Conservation (phyloP, 2,888 invertebrate species). For the Acleris cristana region DNA sequence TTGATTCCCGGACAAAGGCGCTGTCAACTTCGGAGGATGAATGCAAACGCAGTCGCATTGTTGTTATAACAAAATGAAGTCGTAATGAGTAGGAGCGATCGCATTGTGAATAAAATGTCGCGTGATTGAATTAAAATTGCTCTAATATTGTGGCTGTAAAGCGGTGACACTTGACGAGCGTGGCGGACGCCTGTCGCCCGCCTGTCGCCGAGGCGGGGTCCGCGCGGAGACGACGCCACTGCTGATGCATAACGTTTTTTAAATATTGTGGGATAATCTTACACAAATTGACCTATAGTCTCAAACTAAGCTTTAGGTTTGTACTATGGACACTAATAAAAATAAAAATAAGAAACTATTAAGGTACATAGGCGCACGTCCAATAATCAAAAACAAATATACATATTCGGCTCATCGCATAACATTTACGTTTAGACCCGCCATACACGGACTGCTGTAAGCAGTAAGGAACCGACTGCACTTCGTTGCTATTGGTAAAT, state of each 20-base stretch:
- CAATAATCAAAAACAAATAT: no score
- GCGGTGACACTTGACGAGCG: slow-evolving; percentile 78
- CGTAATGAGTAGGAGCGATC: slow-evolving; percentile 73
- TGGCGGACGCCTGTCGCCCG: slow-evolving; percentile 69
- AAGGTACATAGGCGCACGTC: no score
- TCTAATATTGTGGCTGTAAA: slow-evolving; percentile 73
- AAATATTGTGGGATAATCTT: no score
- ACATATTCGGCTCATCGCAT: no score
- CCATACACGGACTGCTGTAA: no score
- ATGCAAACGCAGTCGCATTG: slow-evolving; percentile 68
- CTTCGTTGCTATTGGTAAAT: no score
- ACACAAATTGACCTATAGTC: no score
- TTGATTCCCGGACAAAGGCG: slow-evolving; percentile 76
- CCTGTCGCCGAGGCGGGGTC: slow-evolving; percentile 44
- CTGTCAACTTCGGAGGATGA: slow-evolving; percentile 70
- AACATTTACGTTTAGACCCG: no score
- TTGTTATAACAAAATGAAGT: slow-evolving; percentile 81
- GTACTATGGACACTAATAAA: no score
- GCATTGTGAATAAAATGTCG: slow-evolving; percentile 64
- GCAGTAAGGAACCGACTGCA: no score
- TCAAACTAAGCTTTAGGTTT: no score
- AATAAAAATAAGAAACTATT: no score
- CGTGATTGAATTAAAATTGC: slow-evolving; percentile 79
- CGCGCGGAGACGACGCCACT: slow-evolving; percentile 42
- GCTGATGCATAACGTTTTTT: not conserved